Percentiles rank a stretch among this genome's conserved stretches.
These are phyloP conservation scores for Ephestia elutella DNA, from an alignment of 1,140 invertebrate genomes.

Conservation along the genomic window DNA sequence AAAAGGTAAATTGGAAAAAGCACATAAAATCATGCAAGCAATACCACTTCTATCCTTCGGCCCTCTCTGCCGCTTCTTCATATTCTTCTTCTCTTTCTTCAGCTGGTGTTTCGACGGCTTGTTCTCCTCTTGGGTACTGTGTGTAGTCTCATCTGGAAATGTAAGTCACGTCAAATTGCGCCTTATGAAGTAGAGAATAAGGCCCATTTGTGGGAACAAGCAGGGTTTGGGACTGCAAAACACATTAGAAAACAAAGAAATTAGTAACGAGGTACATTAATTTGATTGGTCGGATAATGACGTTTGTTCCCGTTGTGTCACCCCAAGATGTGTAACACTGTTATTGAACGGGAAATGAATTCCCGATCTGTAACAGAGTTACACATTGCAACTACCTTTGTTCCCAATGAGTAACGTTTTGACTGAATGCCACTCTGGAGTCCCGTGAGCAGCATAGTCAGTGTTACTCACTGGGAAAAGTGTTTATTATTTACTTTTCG, in stretches of 20 bases:
- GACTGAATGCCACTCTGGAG: no score
- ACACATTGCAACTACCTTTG: no score
- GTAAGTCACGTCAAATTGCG: slow-evolving; percentile 27
- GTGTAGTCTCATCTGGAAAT: slow-evolving; percentile 70
- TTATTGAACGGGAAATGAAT: no score
- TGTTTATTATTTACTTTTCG: no score
- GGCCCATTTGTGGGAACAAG: background rate
- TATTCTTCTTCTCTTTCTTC: slow-evolving; percentile 78
- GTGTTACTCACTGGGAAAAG: no score
- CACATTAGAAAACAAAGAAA: background rate
- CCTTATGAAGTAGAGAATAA: slow-evolving; percentile 10
- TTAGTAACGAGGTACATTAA: no score
- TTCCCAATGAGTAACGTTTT: no score
- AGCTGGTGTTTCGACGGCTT: slow-evolving; percentile 80
- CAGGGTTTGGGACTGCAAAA: background rate
- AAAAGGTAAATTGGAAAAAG: background rate
- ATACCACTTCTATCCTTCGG: slow-evolving; percentile 57
- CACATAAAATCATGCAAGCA: slow-evolving; percentile 3
- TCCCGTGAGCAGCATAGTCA: no score
- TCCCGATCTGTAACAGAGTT: no score
- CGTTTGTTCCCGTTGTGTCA: no score
- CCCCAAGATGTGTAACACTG: no score
- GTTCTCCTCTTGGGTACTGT: slow-evolving; percentile 70
- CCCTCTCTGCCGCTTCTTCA: slow-evolving; percentile 67
- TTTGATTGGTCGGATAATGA: no score